Conservation (phyloP, 2,113 vertebrate species). For the Eidolon helvum region DNA sequence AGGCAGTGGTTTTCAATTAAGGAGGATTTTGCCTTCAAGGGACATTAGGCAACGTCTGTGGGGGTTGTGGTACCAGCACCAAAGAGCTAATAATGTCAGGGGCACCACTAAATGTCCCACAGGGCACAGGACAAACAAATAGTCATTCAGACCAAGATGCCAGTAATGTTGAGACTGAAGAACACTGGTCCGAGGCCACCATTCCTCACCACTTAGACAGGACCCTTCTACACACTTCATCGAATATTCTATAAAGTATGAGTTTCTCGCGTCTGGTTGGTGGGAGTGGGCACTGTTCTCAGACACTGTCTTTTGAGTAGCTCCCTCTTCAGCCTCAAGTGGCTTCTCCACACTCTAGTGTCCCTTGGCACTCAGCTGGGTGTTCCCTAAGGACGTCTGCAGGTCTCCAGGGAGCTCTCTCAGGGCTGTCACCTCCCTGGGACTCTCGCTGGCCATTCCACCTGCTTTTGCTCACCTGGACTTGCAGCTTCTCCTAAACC, state of each 20-base stretch:
- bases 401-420: not conserved
- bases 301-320: too few relatives aligned
- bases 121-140: not conserved
- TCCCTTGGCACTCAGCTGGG: too few relatives aligned
- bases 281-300: fast-evolving
- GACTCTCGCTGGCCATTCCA: fast-evolving
- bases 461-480: not conserved
- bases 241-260: fast-evolving
- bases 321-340: too few relatives aligned
- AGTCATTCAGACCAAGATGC: not conserved
- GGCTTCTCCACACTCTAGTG: too few relatives aligned
- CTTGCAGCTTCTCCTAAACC: not conserved
- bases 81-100: too few relatives aligned
- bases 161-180: not conserved
- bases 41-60: too few relatives aligned
- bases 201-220: not conserved
- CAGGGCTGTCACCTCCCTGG: fast-evolving
- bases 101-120: too few relatives aligned
- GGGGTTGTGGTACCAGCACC: not conserved
- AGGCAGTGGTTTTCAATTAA: not conserved
- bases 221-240: fast-evolving
- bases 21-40: not conserved
- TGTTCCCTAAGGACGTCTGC: fast-evolving
- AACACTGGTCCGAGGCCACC: too few relatives aligned
- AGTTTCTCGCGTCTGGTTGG: fast-evolving